A percentile compares a stretch with the other conserved stretches of the same genome.
These are phyloP conservation scores for Euleptes europaea DNA, from an alignment of 2,113 vertebrate genomes.

Conservation along the genomic window DNA sequence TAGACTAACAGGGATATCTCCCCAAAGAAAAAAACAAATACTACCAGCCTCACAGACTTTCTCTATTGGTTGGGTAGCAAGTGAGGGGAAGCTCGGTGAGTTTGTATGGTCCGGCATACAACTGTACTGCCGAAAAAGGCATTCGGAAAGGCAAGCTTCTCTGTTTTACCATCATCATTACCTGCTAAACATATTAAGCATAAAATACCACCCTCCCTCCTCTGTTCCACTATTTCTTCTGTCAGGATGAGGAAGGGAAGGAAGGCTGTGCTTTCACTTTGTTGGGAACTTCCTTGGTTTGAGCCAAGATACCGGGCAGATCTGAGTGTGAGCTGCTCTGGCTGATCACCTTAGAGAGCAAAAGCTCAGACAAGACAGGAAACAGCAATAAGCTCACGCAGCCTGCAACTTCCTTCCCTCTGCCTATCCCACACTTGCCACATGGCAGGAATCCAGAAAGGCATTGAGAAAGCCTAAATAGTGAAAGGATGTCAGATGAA, in stretches of 20 bases:
- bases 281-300: conserved; percentile 47
- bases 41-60: background rate
- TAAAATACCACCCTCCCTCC: conserved; percentile 38
- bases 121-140: fast-evolving
- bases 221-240: background rate
- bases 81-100: background rate
- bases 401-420: conserved; percentile 29
- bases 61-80: background rate
- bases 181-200: conserved; percentile 47
- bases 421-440: conserved; percentile 6
- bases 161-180: background rate
- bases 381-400: conserved; percentile 38
- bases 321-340: conserved; percentile 22
- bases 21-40: background rate
- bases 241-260: conserved; percentile 27
- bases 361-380: conserved; percentile 62
- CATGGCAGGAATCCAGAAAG: background rate
- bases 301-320: conserved; percentile 34
- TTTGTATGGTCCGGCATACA: conserved; percentile 22
- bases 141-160: background rate
- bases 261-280: conserved; percentile 58
- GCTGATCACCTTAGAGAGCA: conserved; percentile 34
- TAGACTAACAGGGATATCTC: too few species aligned
- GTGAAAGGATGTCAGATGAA: background rate
- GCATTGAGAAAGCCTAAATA: conserved; percentile 28